phyloP scores from a whole-genome alignment of 53 echinoderm and acorn worm species.

The Patiria pectinifera region DNA sequence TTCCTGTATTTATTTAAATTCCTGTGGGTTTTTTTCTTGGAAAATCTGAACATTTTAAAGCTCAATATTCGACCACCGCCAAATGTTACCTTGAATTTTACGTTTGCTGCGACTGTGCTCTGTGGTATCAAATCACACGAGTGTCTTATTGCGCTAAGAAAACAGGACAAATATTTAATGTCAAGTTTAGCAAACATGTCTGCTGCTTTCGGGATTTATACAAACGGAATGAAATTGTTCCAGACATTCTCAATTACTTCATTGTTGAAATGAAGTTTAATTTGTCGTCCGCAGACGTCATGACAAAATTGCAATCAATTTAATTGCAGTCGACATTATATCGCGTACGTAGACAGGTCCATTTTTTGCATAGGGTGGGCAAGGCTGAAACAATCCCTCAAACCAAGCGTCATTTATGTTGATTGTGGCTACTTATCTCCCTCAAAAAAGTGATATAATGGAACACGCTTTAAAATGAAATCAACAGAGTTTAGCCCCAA shows the following conservation, averaged over 20 bases:
- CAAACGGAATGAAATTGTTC: background rate
- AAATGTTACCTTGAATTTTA: background rate
- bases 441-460: no score
- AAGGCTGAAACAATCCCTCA: no score
- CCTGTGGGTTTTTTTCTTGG: background rate
- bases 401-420: no score
- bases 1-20: background rate
- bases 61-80: background rate
- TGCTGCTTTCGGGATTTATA: background rate
- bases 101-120: background rate
- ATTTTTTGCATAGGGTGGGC: no score
- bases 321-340: no score
- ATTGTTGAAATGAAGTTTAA: background rate
- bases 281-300: no score
- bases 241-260: background rate
- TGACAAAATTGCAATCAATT: no score
- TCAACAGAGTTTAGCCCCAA: no score
- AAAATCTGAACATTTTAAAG: background rate
- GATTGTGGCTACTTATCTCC: no score
- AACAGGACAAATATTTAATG: background rate
- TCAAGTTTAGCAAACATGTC: background rate
- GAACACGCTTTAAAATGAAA: no score
- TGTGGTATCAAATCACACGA: background rate
- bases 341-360: no score
- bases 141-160: background rate